Evolutionary conservation across 2,113 vertebrate species (phyloP), one percentile per base, ranked within the genome.

Genomic region (Spilogale gracilis): DNA sequence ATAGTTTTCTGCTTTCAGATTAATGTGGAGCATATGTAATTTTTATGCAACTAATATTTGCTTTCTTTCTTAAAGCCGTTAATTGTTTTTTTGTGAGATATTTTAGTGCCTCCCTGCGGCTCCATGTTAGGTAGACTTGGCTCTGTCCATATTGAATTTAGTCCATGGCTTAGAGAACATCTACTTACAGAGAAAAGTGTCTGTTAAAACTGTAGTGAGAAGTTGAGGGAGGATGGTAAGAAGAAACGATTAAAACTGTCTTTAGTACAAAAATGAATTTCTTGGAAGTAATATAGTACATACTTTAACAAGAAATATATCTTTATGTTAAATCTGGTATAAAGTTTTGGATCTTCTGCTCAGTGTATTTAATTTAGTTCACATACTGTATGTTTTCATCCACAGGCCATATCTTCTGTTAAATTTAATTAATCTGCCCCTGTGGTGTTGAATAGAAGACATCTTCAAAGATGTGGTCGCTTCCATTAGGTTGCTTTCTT

Each of bases 351-450:
- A 63, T 95, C 23, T 60, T 1, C 38, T 56, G 2, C n/a, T 11
- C 56, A 25, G 50, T n/a, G 9, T 96, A 86, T 96, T 97, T 92
- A 30, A 82, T 97, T 96, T 69, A 88, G 52, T 95, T 96, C 10
- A 48, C 7, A 93, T 87, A 52, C 16, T 69, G 10, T 71, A 3
- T 86, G 4, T 97, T 98, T 97, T 96, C 30, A 50, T 85, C 79
- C 48, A 60, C 65, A 93, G 76, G 56, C 25, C 80, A 45, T 50
- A 91, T 65, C 65, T 97, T 95, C 21, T 94, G 21, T 92, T 94
- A 91, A 95, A 85, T 97, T 81, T 86, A 84, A 96, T 96, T 96
- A 92, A 63, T 89, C 94, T 81, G 13, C 21, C 6, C 30, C 81
- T 56, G 52, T 7, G 14, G 14, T 21, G 3, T 93, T 93, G 84